phyloP scores from a whole-genome alignment of 2,888 invertebrate genomes.

The Pseudolycoriella hygida region DNA sequence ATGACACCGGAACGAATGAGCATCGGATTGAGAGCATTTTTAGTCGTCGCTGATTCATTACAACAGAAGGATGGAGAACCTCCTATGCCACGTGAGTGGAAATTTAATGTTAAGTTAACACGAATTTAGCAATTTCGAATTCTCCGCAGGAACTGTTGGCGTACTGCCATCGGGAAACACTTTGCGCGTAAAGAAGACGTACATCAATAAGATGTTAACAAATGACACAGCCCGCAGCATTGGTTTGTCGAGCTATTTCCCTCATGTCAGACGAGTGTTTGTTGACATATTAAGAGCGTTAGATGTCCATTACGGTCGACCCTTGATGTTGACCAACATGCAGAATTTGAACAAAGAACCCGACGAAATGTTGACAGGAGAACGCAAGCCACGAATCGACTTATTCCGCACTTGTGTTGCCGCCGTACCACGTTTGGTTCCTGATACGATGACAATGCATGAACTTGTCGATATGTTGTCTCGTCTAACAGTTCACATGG shows the following conservation, averaged over 20 bases:
- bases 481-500: slow-evolving; percentile 92
- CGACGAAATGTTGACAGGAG: slow-evolving; percentile 82
- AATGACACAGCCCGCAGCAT: slow-evolving; percentile 93
- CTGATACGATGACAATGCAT: slow-evolving; percentile 89
- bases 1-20: slow-evolving; percentile 94
- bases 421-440: slow-evolving; percentile 91
- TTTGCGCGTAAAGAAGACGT: slow-evolving; percentile 84
- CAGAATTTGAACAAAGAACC: slow-evolving; percentile 92
- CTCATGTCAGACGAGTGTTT: slow-evolving; percentile 86
- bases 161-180: slow-evolving; percentile 92
- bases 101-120: too few species aligned
- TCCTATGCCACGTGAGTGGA: slow-evolving; percentile 86
- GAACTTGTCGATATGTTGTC: slow-evolving; percentile 90
- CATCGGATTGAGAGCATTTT: slow-evolving; percentile 90
- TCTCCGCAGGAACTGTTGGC: slow-evolving; percentile 55
- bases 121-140: too few species aligned
- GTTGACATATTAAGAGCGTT: slow-evolving; percentile 88
- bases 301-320: slow-evolving; percentile 92
- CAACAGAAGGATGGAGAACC: slow-evolving; percentile 99
- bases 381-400: slow-evolving; percentile 94
- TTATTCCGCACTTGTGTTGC: slow-evolving; percentile 96
- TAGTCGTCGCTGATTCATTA: slow-evolving; percentile 94
- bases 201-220: slow-evolving; percentile 88
- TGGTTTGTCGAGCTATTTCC: slow-evolving; percentile 93
- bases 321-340: slow-evolving; percentile 88